Evolutionary conservation across 2,113 vertebrate genomes (phyloP).

Genomic region (Anhinga rufa): DNA sequence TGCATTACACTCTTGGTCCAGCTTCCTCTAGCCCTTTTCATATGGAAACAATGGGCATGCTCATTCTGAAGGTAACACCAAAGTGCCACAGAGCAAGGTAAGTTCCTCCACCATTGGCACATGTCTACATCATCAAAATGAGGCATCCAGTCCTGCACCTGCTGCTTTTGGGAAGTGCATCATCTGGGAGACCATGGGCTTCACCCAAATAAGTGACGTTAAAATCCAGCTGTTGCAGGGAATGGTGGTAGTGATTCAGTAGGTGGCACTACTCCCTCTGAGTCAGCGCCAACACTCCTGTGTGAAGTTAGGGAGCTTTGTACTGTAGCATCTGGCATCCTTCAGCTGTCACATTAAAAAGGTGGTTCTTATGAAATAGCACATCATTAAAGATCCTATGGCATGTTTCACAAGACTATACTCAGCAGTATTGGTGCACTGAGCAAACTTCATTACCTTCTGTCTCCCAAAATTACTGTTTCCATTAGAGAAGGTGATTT

Average conservation of each 20-base stretch:
- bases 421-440: neutral
- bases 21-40: neutral
- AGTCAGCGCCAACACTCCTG: neutral
- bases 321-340: neutral
- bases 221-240: neutral
- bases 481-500: neutral
- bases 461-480: neutral
- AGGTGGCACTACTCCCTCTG: constrained; percentile 40
- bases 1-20: neutral
- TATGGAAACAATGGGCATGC: rapidly evolving
- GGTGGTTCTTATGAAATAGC: neutral
- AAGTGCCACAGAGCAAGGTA: neutral
- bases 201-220: neutral
- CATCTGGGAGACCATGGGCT: neutral
- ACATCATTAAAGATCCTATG: neutral
- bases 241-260: neutral
- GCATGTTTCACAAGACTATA: neutral
- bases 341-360: neutral
- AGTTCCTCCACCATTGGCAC: neutral
- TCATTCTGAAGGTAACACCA: neutral
- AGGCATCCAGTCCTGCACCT: neutral
- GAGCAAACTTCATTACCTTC: neutral
- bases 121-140: neutral
- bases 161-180: neutral
- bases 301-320: neutral